These are phyloP conservation scores for Lampris incognitus DNA, from an alignment of 2,113 vertebrate species.

Conservation along the genomic window DNA sequence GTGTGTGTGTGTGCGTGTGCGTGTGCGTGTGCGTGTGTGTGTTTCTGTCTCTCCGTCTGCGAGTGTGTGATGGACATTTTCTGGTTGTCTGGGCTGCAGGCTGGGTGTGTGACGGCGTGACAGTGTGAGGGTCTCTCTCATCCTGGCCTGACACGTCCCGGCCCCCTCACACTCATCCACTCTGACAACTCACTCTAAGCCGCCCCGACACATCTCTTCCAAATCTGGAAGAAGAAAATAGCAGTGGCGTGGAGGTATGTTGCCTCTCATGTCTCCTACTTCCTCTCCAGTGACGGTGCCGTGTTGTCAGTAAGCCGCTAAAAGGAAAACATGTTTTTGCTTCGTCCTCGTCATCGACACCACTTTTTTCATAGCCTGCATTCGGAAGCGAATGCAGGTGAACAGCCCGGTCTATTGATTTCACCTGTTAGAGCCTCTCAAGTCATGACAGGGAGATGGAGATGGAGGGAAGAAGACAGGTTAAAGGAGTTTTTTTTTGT, in stretches of 20 bases:
- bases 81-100: slow-evolving; percentile 4
- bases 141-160: slow-evolving; percentile 35
- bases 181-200: slow-evolving; percentile 49
- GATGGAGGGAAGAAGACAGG: too few relatives aligned
- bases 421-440: too few relatives aligned
- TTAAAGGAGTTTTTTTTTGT: too few relatives aligned
- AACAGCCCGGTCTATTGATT: too few relatives aligned
- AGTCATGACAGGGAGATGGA: too few relatives aligned
- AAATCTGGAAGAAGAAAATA: neutral
- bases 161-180: slow-evolving; percentile 30
- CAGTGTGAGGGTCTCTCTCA: neutral
- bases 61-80: slow-evolving; percentile 4
- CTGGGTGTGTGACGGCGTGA: neutral
- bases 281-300: rapidly evolving
- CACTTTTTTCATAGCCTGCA: too few relatives aligned
- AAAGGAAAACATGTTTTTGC: too few relatives aligned
- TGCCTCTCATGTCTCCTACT: neutral
- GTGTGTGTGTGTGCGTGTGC: neutral
- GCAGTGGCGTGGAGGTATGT: neutral
- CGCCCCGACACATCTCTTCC: neutral
- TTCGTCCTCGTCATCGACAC: neutral
- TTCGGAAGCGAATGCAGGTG: too few relatives aligned
- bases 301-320: neutral
- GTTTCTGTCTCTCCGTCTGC: neutral
- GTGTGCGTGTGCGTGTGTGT: neutral